Base-by-base conservation (phyloP, 2,888 invertebrate genomes). In the Leucophenga maculata region DNA sequence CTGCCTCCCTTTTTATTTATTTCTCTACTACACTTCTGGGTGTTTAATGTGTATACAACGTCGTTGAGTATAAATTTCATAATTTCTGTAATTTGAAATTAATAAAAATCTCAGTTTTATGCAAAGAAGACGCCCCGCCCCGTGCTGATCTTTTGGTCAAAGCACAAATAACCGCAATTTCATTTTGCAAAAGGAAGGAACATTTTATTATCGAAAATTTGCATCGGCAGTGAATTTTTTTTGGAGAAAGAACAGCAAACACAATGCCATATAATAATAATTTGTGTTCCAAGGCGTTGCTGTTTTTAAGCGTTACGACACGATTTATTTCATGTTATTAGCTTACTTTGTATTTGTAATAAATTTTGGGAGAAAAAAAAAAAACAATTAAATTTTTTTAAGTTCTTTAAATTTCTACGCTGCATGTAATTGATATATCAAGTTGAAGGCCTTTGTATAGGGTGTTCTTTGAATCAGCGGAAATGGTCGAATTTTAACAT, bases 141-240 rank as follows among this genome's bases (percentile, higher is more conserved):
- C 20, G 13, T 13, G 16, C 20, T 55, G 55, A 20, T 55, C 22
- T n/a, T 20, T 26, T 57, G 57, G 26, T 57, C 13, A 16, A n/a
- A n/a, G n/a, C n/a, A 59, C 32, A 48, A 83, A 82, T 79, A 50
- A 80, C 76, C 72, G 74, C 79, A 81, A 83, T 82, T 83, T 82
- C 54, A 59, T 59, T 44, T 50, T 50, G n/a, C n/a, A n/a, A n/a
- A n/a, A n/a, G 50, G 4, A 8, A 39, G 3, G 66, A 69, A 48
- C 31, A 60, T 67, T 76, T 76, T 69, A 76, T 75, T 79, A 79
- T 77, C 77, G 71, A 70, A 68, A 78, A 80, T 80, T 80, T 80
- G 80, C 80, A 80, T 80, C 79, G 54, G 59, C 55, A 32, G 18
- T 18, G 14, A 16, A 3, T 48, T 16, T 6, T 16, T n/a, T n/a